A percentile compares a stretch with the other conserved stretches of the same genome.
Evolutionary conservation across 2,113 vertebrate genomes (phyloP).

Genomic region (Oceanites oceanicus): DNA sequence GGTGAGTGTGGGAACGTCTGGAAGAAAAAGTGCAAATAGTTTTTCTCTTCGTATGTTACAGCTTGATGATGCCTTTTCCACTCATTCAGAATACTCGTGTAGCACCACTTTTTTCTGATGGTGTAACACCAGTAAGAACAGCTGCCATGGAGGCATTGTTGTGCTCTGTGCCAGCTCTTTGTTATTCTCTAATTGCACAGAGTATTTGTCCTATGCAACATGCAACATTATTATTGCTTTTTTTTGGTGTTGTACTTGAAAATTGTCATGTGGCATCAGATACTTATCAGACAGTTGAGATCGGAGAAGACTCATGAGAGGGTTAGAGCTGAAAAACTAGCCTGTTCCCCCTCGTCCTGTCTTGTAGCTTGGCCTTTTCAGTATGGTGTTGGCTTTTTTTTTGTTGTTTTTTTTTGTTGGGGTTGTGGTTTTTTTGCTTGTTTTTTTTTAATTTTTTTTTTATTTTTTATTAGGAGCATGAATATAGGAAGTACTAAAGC

Average conservation of each 20-base stretch:
- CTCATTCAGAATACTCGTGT: background rate
- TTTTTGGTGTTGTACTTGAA: background rate
- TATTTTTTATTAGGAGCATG: background rate
- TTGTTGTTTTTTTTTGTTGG: background rate
- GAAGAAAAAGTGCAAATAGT: background rate
- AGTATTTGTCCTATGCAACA: background rate
- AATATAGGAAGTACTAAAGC: background rate
- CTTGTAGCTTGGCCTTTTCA: background rate
- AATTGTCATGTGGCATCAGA: background rate
- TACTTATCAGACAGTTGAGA: background rate
- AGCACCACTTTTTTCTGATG: background rate
- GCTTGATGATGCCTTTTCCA: background rate
- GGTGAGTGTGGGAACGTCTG: background rate
- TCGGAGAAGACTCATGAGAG: background rate
- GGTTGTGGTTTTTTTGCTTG: background rate
- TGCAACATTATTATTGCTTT: background rate
- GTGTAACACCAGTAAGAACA: background rate
- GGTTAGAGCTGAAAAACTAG: background rate
- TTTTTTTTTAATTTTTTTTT: background rate
- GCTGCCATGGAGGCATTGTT: background rate
- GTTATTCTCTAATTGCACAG: background rate
- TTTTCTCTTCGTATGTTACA: background rate
- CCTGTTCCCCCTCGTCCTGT: background rate
- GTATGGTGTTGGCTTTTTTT: background rate
- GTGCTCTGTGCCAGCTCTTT: background rate